These are phyloP conservation scores for Solenopsis fugax DNA, from an alignment of 1,140 invertebrate genomes.

Conservation along the genomic window DNA sequence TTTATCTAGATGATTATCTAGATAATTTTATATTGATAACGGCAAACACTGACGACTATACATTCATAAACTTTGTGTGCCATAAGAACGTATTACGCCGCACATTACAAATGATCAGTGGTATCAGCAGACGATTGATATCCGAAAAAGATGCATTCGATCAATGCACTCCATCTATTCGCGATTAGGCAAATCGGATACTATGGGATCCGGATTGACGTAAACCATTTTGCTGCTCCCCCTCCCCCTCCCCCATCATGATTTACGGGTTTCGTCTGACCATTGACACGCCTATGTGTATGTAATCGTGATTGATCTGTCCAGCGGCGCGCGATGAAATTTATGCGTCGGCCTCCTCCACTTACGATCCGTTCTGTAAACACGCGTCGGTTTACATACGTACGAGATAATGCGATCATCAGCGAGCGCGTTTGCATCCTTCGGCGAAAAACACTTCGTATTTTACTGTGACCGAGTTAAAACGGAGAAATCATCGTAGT, in stretches of 20 bases:
- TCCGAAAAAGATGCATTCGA: background rate
- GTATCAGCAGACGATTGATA: background rate
- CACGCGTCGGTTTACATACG: background rate
- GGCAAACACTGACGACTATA: no score
- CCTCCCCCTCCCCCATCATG: background rate
- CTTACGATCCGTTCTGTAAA: constrained; percentile 18
- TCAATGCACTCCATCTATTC: background rate
- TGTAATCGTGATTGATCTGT: constrained; percentile 55
- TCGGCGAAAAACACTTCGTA: background rate
- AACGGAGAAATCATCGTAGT: background rate
- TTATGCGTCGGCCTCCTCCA: constrained; percentile 43
- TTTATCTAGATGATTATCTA: no score
- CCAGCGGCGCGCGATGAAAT: constrained; percentile 25
- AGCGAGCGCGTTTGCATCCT: background rate
- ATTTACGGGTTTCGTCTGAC: constrained; percentile 42
- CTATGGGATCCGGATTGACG: constrained; percentile 15
- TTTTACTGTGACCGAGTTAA: background rate
- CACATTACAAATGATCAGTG: background rate
- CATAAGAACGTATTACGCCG: background rate
- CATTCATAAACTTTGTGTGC: background rate
- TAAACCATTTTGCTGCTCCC: constrained; percentile 22
- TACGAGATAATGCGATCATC: constrained; percentile 7
- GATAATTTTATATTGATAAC: no score
- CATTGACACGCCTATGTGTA: constrained; percentile 42
- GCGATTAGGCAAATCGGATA: constrained; percentile 40